Evolutionary conservation across 2,888 invertebrate genomes (phyloP).

Genomic region (Seira sanloemensis): DNA sequence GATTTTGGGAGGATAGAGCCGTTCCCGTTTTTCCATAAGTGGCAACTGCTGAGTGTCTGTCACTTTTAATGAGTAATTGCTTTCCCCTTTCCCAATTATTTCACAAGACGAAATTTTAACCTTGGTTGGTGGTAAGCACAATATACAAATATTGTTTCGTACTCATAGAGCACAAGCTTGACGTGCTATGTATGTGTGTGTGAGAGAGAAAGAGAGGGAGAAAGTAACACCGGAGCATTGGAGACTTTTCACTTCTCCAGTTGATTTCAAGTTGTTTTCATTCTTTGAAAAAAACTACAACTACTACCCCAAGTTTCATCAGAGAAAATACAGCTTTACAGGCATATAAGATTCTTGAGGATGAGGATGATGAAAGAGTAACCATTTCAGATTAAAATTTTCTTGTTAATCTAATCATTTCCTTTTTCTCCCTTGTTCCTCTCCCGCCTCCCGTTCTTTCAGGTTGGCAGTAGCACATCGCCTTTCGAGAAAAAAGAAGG

Average conservation of each 20-base stretch:
- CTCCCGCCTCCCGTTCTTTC: background rate
- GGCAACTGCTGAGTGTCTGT: constrained; percentile 40
- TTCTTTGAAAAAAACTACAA: background rate
- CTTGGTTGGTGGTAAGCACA: constrained; percentile 11
- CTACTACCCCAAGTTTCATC: too few species aligned
- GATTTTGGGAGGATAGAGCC: too few species aligned
- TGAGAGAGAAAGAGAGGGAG: too few species aligned
- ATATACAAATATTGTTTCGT: background rate
- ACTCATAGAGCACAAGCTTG: too few species aligned
- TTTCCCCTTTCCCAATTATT: constrained; percentile 38
- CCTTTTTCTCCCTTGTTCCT: constrained; percentile 43
- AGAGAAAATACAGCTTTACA: too few species aligned
- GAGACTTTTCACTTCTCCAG: background rate
- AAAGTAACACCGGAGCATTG: background rate
- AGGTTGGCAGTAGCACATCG: background rate
- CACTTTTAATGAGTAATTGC: constrained; percentile 70
- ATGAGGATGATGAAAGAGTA: constrained; percentile 42
- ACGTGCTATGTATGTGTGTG: too few species aligned
- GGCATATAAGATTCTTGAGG: too few species aligned
- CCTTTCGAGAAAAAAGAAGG: background rate
- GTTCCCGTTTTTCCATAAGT: constrained; percentile 10
- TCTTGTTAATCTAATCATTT: constrained; percentile 70
- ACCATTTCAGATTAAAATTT: constrained; percentile 70
- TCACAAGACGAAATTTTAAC: constrained; percentile 27
- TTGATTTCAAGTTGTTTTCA: constrained; percentile 3